Evolutionary conservation across 1,140 invertebrate genomes (phyloP), one percentile per base, ranked within the genome.

Genomic region (Akabosia matsudoensis): DNA sequence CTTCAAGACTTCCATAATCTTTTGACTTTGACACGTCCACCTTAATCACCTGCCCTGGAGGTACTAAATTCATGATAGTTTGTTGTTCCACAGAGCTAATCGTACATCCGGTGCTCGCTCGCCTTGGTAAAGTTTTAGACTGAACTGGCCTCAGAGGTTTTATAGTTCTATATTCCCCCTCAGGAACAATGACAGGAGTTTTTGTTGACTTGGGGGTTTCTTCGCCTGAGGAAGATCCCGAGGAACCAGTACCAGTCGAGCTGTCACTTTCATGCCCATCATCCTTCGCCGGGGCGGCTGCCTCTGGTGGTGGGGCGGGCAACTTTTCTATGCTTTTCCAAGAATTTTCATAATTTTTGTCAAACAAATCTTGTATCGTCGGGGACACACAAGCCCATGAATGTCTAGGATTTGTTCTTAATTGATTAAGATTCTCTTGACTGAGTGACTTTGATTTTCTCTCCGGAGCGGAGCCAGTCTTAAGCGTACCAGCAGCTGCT

Each of bases 41-140:
- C 82, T 90, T 91, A n/a, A 92, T 88, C 18, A 92, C 87, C 83
- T 92, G 91, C 0, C 91, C 90, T 14, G 90, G 87, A 0, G 90
- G 88, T 2, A 81, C 80, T 24, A 80, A 33, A 67, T 79, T 81
- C 31, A 78, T 81, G 14, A 81, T 81, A 1, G 75, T 81, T 70
- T 81, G 80, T 54, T 81, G 80, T 61, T 81, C 80, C 0, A 71
- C 76, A 3, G 80, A 70, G 18, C 78, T 76, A 45, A 81, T 77
- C 1, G 80, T 79, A 34, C 80, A 79, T 13, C 80, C 80, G 13
- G 80, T 81, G 70, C 79, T 79, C 3, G 79, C 79, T 28, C 79
- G 31, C 26, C 80, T 73, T 0, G 80, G 80, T 18, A 81, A 52
- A 2, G 80, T 81, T 61, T 82, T 79, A 0, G 78, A 79, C 70